Conservation (phyloP, 2,113 vertebrate species). For the Dipodomys ordii region DNA sequence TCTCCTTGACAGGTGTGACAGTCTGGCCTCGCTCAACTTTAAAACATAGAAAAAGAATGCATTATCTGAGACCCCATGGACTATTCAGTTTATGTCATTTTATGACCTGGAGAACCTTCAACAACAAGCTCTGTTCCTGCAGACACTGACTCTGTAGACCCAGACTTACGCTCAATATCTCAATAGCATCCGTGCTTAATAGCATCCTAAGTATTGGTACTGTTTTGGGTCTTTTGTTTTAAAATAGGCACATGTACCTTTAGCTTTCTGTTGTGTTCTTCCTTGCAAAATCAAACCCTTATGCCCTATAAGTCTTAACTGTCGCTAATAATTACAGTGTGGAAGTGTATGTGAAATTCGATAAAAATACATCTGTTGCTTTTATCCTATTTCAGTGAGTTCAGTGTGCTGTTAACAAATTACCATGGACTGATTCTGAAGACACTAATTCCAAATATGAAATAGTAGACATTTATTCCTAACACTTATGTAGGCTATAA, state of each 20-base stretch:
- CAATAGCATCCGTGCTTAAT: too few relatives aligned
- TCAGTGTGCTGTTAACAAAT: not conserved
- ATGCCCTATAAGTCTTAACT: not conserved
- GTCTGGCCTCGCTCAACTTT: conserved; percentile 36
- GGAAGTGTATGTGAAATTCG: not conserved
- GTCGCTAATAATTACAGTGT: not conserved
- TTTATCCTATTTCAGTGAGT: not conserved
- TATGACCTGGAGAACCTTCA: conserved; percentile 1
- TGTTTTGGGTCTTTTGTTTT: not conserved
- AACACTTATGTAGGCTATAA: not conserved
- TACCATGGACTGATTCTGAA: not conserved
- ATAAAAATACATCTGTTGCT: not conserved
- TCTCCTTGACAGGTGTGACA: conserved; percentile 59
- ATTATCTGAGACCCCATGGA: not conserved
- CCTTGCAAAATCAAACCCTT: not conserved
- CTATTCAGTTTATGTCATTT: conserved; percentile 46
- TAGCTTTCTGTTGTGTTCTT: not conserved
- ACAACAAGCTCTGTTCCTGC: not conserved
- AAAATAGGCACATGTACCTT: not conserved
- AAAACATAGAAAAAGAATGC: conserved; percentile 40
- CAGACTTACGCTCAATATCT: too few relatives aligned
- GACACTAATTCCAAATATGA: too few relatives aligned
- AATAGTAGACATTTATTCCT: not conserved
- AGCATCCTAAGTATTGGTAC: too few relatives aligned
- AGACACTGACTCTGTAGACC: not conserved